Conservation (phyloP, 1,140 invertebrate species). For the Neocloeon triangulifer region DNA sequence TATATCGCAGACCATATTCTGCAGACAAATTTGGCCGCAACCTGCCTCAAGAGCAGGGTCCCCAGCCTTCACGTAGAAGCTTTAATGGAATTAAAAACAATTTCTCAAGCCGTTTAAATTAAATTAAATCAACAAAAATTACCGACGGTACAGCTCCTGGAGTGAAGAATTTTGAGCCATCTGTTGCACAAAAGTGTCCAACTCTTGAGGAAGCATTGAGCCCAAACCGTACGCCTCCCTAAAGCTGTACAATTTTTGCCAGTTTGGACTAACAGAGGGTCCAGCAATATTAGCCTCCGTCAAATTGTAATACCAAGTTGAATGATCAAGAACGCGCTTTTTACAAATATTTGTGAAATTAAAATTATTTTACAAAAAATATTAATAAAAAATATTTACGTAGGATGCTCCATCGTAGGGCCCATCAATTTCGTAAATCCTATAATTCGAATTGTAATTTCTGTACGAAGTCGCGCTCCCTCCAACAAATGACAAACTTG, state of each 20-base stretch:
- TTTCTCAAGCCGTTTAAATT: too few relatives aligned
- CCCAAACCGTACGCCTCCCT: constrained; percentile 30
- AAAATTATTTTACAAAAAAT: background rate
- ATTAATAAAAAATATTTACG: constrained; percentile 21
- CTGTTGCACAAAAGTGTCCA: constrained; percentile 25
- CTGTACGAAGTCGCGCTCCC: constrained; percentile 43
- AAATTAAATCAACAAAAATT: too few relatives aligned
- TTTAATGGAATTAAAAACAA: too few relatives aligned
- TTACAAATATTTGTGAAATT: background rate
- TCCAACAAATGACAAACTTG: constrained; percentile 49
- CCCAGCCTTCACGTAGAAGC: constrained; percentile 33
- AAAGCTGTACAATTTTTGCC: constrained; percentile 45
- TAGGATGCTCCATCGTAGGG: constrained; percentile 19
- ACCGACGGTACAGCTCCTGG: too few relatives aligned
- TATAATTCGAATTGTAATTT: constrained; percentile 58
- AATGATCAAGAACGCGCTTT: constrained; percentile 37
- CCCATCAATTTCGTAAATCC: constrained; percentile 41
- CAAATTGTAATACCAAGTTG: constrained; percentile 54
- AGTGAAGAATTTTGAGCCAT: constrained; percentile 29
- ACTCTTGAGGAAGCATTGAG: constrained; percentile 15
- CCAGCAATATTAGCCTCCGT: constrained; percentile 42
- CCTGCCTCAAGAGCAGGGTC: constrained; percentile 20
- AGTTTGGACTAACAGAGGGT: constrained; percentile 25
- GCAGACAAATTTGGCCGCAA: constrained; percentile 30
- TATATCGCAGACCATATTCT: constrained; percentile 27